Base-by-base conservation (phyloP, 2,113 vertebrate genomes). In the Syrmaticus mikado region DNA sequence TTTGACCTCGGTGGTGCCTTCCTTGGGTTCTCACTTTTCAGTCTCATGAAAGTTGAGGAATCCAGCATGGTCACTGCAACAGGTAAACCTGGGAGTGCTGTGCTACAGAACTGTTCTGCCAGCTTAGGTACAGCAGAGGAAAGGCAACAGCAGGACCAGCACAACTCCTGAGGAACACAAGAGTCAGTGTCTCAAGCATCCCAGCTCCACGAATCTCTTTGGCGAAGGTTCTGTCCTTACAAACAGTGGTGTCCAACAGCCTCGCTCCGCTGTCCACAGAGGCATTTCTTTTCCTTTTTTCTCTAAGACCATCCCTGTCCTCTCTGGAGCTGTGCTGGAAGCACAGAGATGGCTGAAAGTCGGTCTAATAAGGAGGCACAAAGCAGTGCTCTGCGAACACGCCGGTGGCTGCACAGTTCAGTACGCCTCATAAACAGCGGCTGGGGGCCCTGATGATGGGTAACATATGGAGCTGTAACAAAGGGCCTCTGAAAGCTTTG, bases 401-500 rank as follows among this genome's bases (percentile, higher is more conserved):
- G 48, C 18, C 6, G 7, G 7, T 34, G 71, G 40, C 66, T 68
- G 22, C 43, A 19, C 0, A 55, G 58, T 72, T 75, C 93, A 65
- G 64, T 40, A 36, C n/a, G 10, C 25, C 11, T 25, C 55, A 25
- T 4, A 28, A 86, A 41, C 38, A 61, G 41, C 1, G 16, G 16
- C 76, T n/a, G 15, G n/a, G 61, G 43, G 65, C n/a, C 41, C 40
- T 3, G 16, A 5, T 11, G 34, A 12, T 6, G 27, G 12, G 40
- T 43, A 40, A 36, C 17, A 6, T 3, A 32, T 0, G 8, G 78
- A 45, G 9, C 17, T 2, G 0, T 32, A n/a, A 43, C 8, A n/a
- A 36, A 32, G 10, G 28, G 24, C 21, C 40, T 34, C 61, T 22
- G 45, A 70, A 53, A 73, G 20, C 46, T 57, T 30, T 40, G 20